Percentiles rank a stretch among this genome's conserved stretches.
Evolutionary conservation across 1,140 invertebrate genomes (phyloP).

Genomic region (Vanessa tameamea): DNA sequence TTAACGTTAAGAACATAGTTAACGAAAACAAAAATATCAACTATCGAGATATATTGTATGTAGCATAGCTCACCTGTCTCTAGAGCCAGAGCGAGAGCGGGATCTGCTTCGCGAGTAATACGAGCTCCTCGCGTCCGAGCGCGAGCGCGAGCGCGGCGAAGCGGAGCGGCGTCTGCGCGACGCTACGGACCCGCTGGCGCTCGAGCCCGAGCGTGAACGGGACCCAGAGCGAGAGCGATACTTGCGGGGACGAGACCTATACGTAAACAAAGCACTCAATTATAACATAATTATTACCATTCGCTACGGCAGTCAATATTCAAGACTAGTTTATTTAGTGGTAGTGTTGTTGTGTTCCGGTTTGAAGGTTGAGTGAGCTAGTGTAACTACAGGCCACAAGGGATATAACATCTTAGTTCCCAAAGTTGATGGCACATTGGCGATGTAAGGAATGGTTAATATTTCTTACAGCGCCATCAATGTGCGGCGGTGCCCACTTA

Average conservation of each 20-base stretch:
- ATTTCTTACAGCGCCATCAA: too few relatives aligned
- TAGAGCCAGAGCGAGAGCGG: slow-evolving; percentile 83
- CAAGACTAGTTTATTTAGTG: too few relatives aligned
- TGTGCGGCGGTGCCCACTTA: too few relatives aligned
- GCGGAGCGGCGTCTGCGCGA: slow-evolving; percentile 80
- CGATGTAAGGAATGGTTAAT: too few relatives aligned
- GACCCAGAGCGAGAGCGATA: slow-evolving; percentile 78
- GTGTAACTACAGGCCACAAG: too few relatives aligned
- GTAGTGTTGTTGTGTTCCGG: too few relatives aligned
- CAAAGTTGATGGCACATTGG: too few relatives aligned
- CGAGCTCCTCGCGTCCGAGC: slow-evolving; percentile 76
- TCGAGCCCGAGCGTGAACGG: slow-evolving; percentile 73
- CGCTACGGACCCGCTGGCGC: slow-evolving; percentile 78
- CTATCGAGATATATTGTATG: background rate
- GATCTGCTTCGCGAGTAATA: slow-evolving; percentile 84
- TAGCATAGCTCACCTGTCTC: slow-evolving; percentile 75
- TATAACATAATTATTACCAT: background rate
- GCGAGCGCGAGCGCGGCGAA: slow-evolving; percentile 75
- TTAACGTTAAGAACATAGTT: too few relatives aligned
- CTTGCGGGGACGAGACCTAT: slow-evolving; percentile 79
- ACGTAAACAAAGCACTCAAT: background rate
- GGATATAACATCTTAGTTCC: too few relatives aligned
- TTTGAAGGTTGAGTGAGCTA: too few relatives aligned
- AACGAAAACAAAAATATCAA: too few relatives aligned
- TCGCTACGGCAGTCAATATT: too few relatives aligned